Base-by-base conservation (phyloP, 2,888 invertebrate genomes). In the Tenodera sinensis region DNA sequence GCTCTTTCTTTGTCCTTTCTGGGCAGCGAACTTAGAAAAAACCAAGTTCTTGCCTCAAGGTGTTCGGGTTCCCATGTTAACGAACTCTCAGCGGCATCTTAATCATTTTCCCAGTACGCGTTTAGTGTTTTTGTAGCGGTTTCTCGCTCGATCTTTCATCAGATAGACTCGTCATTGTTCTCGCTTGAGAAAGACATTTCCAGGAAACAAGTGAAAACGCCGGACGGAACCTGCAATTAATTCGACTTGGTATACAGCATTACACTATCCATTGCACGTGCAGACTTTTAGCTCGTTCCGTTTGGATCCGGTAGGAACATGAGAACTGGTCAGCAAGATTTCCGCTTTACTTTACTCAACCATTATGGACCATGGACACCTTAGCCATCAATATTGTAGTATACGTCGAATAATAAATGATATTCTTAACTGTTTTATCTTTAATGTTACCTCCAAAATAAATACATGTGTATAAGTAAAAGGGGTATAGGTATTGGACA, bases 161-260 rank as follows among this genome's bases (percentile, higher is more conserved):
- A 47, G 71, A 89, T 89, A 87, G 87, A 89, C 89, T 84, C 89
- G 84, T 89, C 89, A 87, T 89, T 89, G 89, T 89, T 87, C 89
- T 89, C 89, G 81, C 85, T 83, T 89, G 30, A 28, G 34, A 83
- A 83, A 87, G 87, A 87, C 89, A 87, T 84, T 89, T 87, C 87
- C 82, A 84, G 87, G 87, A 89, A 89, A 84, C 47, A 71, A n/a
- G 54, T 71, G 83, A 86, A 89, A 89, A 89, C 85, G 84, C 83
- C 71, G 89, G 84, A 34, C 83, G 89, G 84, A 71, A 89, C 84
- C 28, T 14, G 47, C 87, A 71, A 47, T 47, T 88, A 42, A 54
- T 83, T 34, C 83, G 54, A 83, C 27, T 84, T 83, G 54, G 54
- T 71, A 71, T 71, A 71, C 54, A 71, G 54, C 54, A 71, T 71